phyloP scores from a whole-genome alignment of 64 coral and sea anemone species.

The Anthopleura sola region DNA sequence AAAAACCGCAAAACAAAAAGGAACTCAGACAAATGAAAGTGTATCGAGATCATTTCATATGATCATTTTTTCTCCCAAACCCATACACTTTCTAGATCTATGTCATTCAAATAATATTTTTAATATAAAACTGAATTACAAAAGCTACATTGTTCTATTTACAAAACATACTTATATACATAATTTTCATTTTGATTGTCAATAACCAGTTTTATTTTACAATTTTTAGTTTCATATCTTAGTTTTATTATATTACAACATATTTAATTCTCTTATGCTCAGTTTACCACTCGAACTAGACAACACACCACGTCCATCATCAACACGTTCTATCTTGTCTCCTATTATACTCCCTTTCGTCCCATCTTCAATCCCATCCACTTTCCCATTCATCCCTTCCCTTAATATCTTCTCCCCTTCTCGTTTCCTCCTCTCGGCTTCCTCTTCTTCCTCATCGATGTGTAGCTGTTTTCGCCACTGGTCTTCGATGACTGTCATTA shows the following conservation, averaged over 20 bases:
- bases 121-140: background rate
- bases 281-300: background rate
- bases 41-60: no score
- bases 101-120: background rate
- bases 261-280: background rate
- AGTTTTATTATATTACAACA: background rate
- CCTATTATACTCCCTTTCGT: background rate
- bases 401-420: conserved; percentile 10
- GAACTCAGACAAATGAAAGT: no score
- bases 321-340: background rate
- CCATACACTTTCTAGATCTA: no score
- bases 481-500: conserved; percentile 65
- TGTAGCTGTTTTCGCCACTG: conserved; percentile 92
- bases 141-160: background rate
- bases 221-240: background rate
- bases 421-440: conserved; percentile 32
- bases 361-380: background rate
- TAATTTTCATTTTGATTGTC: background rate
- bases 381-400: background rate
- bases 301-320: background rate
- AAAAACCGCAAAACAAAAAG: no score
- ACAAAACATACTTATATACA: background rate
- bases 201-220: background rate
- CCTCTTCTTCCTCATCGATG: conserved; percentile 53
- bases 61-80: no score